Conservation (phyloP, 2,888 invertebrate genomes). For the Liopterus haemorrhoidalis region DNA sequence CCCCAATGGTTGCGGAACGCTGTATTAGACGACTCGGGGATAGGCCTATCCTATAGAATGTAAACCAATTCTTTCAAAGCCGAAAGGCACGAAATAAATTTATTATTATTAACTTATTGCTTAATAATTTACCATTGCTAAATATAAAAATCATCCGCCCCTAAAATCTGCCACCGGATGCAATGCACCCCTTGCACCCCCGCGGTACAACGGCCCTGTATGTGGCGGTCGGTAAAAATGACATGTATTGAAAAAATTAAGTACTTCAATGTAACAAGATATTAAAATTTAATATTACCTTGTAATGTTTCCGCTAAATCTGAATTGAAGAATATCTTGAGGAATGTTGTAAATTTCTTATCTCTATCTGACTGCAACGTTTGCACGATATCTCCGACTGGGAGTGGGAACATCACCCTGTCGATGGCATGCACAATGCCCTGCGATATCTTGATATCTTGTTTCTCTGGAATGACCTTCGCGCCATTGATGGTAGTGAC, state of each 20-base stretch:
- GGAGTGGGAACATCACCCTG: conserved; percentile 83
- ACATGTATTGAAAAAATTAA: conserved; percentile 4
- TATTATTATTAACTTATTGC: no score
- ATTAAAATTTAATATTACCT: conserved; percentile 46
- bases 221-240: not conserved
- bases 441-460: conserved; percentile 78
- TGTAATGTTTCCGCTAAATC: conserved; percentile 69
- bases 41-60: no score
- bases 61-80: no score
- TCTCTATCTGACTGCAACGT: conserved; percentile 80
- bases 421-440: conserved; percentile 80
- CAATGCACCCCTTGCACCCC: no score
- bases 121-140: no score
- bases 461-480: conserved; percentile 71
- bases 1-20: no score
- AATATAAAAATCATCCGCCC: no score
- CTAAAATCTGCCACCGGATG: no score
- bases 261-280: not conserved
- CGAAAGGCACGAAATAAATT: no score
- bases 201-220: no score
- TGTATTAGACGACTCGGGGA: no score
- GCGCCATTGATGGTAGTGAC: conserved; percentile 83
- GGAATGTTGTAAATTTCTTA: conserved; percentile 70
- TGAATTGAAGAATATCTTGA: conserved; percentile 70
- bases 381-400: conserved; percentile 79